Conservation (phyloP, 2,888 invertebrate genomes). For the Theodoxus fluviatilis region DNA sequence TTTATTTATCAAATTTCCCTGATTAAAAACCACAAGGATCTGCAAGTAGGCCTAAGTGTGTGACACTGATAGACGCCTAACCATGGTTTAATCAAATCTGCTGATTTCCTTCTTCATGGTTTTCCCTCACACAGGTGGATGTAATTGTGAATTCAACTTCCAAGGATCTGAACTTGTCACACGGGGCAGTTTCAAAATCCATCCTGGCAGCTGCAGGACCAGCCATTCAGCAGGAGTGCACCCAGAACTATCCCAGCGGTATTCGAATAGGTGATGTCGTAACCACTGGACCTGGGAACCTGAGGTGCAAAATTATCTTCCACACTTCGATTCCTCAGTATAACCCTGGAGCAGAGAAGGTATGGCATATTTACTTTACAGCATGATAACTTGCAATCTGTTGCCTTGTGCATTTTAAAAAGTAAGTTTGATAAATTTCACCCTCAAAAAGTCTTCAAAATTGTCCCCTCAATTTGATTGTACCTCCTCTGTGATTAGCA, state of each 20-base stretch:
- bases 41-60: too few species aligned
- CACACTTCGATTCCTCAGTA: constrained; percentile 42
- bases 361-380: too few species aligned
- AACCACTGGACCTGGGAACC: constrained; percentile 39
- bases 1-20: too few species aligned
- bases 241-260: constrained; percentile 38
- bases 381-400: too few species aligned
- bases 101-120: background rate
- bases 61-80: too few species aligned
- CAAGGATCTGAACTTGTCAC: constrained; percentile 39
- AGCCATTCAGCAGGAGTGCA: constrained; percentile 40
- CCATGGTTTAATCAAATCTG: too few species aligned
- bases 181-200: constrained; percentile 44
- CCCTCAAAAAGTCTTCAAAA: too few species aligned
- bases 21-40: too few species aligned
- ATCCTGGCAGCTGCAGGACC: constrained; percentile 45
- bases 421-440: too few species aligned
- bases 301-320: constrained; percentile 44
- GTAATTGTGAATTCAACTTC: constrained; percentile 47
- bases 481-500: too few species aligned
- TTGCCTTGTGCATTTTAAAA: too few species aligned
- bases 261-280: constrained; percentile 43
- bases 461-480: too few species aligned
- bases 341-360: constrained; percentile 33
- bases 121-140: constrained; percentile 42